phyloP scores from a whole-genome alignment of 2,888 invertebrate genomes.

The Halictus quadricinctus region DNA sequence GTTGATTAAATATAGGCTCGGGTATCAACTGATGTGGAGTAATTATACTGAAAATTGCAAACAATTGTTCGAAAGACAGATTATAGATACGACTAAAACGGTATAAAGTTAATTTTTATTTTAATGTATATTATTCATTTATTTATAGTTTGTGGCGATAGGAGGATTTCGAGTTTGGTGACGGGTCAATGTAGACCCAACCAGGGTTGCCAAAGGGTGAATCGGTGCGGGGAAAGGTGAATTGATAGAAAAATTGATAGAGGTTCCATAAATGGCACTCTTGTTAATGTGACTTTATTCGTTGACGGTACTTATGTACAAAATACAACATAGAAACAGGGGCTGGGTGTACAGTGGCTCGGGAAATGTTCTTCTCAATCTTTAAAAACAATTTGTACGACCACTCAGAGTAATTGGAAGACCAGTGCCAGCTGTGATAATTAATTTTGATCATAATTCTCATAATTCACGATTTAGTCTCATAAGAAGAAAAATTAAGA shows the following conservation, averaged over 20 bases:
- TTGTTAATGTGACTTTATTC: conserved; percentile 72
- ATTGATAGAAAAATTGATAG: conserved; percentile 42
- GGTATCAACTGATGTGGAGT: no score
- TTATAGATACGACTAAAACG: background rate
- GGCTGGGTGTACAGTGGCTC: conserved; percentile 52
- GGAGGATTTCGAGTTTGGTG: no score
- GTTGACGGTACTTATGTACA: conserved; percentile 67
- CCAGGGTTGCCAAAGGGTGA: background rate
- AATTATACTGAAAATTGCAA: no score
- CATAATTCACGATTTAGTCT: no score
- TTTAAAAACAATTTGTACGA: background rate
- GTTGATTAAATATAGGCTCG: no score
- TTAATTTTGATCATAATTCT: background rate
- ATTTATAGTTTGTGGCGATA: background rate
- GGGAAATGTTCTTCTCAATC: conserved; percentile 16
- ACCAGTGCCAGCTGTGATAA: background rate
- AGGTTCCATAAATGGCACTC: conserved; percentile 69
- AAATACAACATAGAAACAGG: conserved; percentile 62
- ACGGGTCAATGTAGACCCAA: background rate
- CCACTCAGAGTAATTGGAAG: background rate
- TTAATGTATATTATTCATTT: background rate
- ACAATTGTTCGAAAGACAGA: background rate
- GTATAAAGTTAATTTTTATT: background rate
- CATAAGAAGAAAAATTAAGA: background rate
- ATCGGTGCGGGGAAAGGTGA: conserved; percentile 22